Base-by-base conservation (phyloP, 1,140 invertebrate species). In the Berghia stephanieae region DNA sequence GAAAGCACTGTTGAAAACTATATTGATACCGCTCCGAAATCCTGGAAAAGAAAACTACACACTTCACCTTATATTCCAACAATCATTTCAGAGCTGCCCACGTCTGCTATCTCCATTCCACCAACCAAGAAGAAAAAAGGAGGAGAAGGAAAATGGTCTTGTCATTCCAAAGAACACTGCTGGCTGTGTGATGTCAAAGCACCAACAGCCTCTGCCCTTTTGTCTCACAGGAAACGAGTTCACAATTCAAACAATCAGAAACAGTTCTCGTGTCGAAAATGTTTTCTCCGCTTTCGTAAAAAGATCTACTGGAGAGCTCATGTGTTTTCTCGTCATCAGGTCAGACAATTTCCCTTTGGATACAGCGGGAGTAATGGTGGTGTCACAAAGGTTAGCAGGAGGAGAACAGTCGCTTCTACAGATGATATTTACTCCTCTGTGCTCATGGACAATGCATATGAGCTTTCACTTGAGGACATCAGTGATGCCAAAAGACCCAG, bases 121-220 rank as follows among this genome's bases (percentile, higher is more conserved):
- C n/a, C n/a, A n/a, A 31, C 66, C 13, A 6, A 16, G 13, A 68
- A 40, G 10, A 40, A 13, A 38, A 40, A 21, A 27, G 16, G 13
- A 8, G 36, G 2, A 66, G 46, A 73, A 31, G 57, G 27, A 31
- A 24, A 13, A 68, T 73, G 71, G 71, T 55, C 71, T 18, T 73
- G 71, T 36, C 27, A 52, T 3, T 34, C 36, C 1, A 57, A 36
- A 4, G 24, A 34, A 21, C 49, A 73, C 40, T 73, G 71, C 34
- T 73, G 71, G 71, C 71, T 27, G 24, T 73, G 71, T 24, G 42
- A 38, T n/a, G 46, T 73, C 0, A 73, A 73, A 34, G 36, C 57
- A 24, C 2, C 13, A 36, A 44, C 71, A 8, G 13, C 31, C 5
- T n/a, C 46, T 18, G n/a, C 13, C 18, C 34, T 73, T 13, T 31